Evolutionary conservation across 2,888 invertebrate genomes (phyloP), one percentile per base, ranked within the genome.

Genomic region (Bembecia ichneumoniformis): DNA sequence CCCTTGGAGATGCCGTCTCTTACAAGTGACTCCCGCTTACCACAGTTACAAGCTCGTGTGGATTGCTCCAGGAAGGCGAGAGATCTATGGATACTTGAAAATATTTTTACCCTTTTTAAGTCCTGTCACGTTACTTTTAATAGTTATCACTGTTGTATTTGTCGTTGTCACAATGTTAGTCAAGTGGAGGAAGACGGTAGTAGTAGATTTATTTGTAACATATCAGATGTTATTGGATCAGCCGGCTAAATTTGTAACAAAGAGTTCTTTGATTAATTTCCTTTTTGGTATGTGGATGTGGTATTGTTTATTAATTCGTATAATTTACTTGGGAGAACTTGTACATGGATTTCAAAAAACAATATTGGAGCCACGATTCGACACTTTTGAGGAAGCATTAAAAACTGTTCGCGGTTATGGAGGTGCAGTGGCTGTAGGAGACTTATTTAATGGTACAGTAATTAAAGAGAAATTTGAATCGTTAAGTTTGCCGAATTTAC

Each of bases 211-310:
- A 14, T 20, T 67, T 51, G 59, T 62, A 49, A 58, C 71, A 4
- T 66, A 71, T 11, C 60, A 61, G 11, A 57, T 78, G 51, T 71
- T 78, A 52, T 54, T 81, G n/a, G 78, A 79, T 0, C 74, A 77
- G 54, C 56, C 55, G 46, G 59, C 63, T 0, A 63, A 60, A 11
- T 70, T 73, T 46, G 53, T 60, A 48, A 68, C 73, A 0, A 63
- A 64, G 35, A 67, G 66, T 15, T 61, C 59, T 51, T 47, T 73
- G 0, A 51, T 66, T 3, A 79, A 79, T 50, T 58, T 44, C 48
- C 55, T 75, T 3, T 74, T 71, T 49, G 50, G 68, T 1, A 48
- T 73, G 13, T 82, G 80, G 81, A 61, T 82, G 55, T 79, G 77
- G 77, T 77, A 68, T 55, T 73, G 74, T 50, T 60, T 77, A 15